These are phyloP conservation scores for Oreohelix idahoensis DNA, from an alignment of 1,140 invertebrate species.

Conservation along the genomic window DNA sequence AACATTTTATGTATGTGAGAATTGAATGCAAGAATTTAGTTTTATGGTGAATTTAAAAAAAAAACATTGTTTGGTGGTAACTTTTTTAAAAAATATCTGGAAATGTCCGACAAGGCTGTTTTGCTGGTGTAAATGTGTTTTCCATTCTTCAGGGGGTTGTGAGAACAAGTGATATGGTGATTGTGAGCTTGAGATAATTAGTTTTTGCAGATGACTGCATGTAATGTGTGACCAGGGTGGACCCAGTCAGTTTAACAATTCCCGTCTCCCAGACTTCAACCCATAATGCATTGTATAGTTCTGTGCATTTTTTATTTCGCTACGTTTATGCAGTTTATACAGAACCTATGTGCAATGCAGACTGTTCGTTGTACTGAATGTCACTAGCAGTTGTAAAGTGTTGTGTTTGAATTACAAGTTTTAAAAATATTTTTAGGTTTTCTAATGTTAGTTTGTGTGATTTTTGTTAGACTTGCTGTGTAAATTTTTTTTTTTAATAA, in stretches of 20 bases:
- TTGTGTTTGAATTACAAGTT: not conserved
- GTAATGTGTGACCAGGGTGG: not conserved
- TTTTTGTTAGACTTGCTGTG: not conserved
- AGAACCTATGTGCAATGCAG: constrained; percentile 14
- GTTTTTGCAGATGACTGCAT: not conserved
- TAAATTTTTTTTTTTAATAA: not conserved
- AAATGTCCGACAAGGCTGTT: too few relatives aligned
- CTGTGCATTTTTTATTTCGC: not conserved
- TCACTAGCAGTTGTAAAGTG: not conserved
- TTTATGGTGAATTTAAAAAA: too few relatives aligned
- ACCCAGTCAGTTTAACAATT: not conserved
- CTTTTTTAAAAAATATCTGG: too few relatives aligned
- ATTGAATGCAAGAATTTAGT: not conserved
- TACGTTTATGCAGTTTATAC: not conserved
- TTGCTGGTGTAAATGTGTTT: too few relatives aligned
- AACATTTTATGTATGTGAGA: not conserved
- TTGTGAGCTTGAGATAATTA: too few relatives aligned
- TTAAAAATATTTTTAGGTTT: not conserved
- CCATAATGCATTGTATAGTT: not conserved
- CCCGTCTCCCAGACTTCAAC: not conserved
- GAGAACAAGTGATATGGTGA: too few relatives aligned
- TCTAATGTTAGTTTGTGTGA: not conserved
- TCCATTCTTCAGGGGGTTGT: too few relatives aligned
- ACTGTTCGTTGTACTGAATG: not conserved
- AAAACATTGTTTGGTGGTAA: too few relatives aligned